Evolutionary conservation across 2,113 vertebrate species (phyloP), one percentile per base, ranked within the genome.

Genomic region (Urocitellus parryii): DNA sequence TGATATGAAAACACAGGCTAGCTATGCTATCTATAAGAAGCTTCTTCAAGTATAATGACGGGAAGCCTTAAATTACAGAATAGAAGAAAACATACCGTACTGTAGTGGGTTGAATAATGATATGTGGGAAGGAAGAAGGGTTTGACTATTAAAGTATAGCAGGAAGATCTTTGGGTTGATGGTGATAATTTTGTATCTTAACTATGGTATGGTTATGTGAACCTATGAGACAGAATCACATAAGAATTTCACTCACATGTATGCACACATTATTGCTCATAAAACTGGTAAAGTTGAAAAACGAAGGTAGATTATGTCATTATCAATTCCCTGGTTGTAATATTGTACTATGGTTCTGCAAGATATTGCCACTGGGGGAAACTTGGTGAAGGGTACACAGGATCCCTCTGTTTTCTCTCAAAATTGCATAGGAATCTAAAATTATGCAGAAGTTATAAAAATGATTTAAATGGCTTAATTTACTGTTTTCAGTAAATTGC

Each of bases 401-500:
- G 0, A 39, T 73, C 4, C 53, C 32, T 67, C 5, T 90, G 37
- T 32, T 91, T 90, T 81, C 58, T 95, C 81, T 90, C 77, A 90
- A 0, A 90, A 20, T n/a, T 81, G 2, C 8, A 29, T 18, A 22
- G 39, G 45, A 42, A 76, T 80, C 37, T 88, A 51, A 90, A 90
- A 45, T 92, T 8, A 63, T 80, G 39, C 67, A n/a, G 39, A 51
- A 88, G 58, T 94, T 17, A 24, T 72, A 70, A 85, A 48, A 37
- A 58, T 63, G 56, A 81, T 39, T 87, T 91, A 27, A 70, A 65
- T 53, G 42, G 8, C 1, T 68, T 58, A 73, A 78, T 58, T 73
- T 78, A 82, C 51, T 95, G 45, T 73, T 94, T 92, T 78, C 22
- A 70, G 79, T 34, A 70, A 32, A 2, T 88, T 85, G 42, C 83